Percentiles rank a stretch among this genome's conserved stretches.
These are phyloP conservation scores for Mercenaria mercenaria DNA, from an alignment of 1,140 invertebrate genomes.

Conservation along the genomic window DNA sequence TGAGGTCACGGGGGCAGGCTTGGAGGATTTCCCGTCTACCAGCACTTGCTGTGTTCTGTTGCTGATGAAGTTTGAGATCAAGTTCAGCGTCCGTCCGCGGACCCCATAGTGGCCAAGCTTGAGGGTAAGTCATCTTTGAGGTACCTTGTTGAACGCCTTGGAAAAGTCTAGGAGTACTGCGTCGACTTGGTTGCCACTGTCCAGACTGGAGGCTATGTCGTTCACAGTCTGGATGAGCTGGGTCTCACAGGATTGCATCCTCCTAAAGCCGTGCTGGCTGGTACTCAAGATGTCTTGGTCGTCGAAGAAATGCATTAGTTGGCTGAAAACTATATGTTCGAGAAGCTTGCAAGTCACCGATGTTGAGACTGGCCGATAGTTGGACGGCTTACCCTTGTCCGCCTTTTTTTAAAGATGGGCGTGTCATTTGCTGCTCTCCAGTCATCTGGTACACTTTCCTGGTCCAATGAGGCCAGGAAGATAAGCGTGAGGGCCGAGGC, in stretches of 20 bases:
- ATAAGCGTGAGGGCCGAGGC: conserved; percentile 8
- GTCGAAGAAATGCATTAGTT: not conserved
- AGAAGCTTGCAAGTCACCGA: not conserved
- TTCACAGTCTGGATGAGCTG: too few relatives aligned
- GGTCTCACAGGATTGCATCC: too few relatives aligned
- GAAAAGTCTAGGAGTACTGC: too few relatives aligned
- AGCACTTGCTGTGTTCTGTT: too few relatives aligned
- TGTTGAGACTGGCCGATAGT: conserved; percentile 35
- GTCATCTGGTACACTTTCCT: too few relatives aligned
- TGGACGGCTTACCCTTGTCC: not conserved
- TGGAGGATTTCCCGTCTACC: too few relatives aligned
- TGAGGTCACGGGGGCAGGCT: too few relatives aligned
- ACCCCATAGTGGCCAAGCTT: conserved; percentile 64
- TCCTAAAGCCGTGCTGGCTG: conserved; percentile 21
- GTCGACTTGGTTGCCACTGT: too few relatives aligned
- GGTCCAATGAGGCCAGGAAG: not conserved
- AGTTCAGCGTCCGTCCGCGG: conserved; percentile 17
- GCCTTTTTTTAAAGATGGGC: not conserved
- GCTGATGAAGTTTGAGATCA: too few relatives aligned
- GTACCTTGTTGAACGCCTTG: too few relatives aligned
- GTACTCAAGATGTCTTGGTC: not conserved
- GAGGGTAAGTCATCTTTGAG: conserved; percentile 42
- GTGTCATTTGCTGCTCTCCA: not conserved
- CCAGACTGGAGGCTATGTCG: too few relatives aligned
- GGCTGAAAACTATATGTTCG: conserved; percentile 17